Evolutionary conservation across 2,888 invertebrate genomes (phyloP), one percentile per base, ranked within the genome.

Genomic region (Lithosia quadra): DNA sequence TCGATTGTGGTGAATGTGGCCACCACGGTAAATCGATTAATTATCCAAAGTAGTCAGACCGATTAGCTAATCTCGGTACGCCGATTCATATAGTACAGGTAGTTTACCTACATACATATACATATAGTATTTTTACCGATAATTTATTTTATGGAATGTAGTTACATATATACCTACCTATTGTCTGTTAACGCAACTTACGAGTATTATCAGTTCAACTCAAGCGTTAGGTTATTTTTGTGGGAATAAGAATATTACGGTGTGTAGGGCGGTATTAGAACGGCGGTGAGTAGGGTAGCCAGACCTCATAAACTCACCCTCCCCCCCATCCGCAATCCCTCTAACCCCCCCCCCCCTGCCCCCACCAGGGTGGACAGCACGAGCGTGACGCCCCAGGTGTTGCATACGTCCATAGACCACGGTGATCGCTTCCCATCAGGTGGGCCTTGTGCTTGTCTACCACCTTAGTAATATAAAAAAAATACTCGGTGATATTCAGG

Each of bases 1-100:
- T 91, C 92, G 91, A 90, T 91, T 89, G 86, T 88, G 87, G 92
- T 91, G 92, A 93, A 92, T 91, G 92, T 91, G 89, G 88, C 86
- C 87, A 86, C 86, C 85, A 86, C 84, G 84, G 87, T 86, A 88
- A 90, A 89, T 90, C 89, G 88, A 91, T 92, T 90, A 90, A 90
- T 90, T 89, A 90, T 87, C 86, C 81, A 84, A 86, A 89, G 86
- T 88, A 88, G 85, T 84, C 76, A 83, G 81, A 86, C 82, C 83
- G 84, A 87, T 85, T 87, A 82, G 84, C 79, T 85, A 86, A 87
- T 86, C 86, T 83, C 78, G 71, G 80, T 83, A 73, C 73, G 73
- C 75, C 78, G 77, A 80, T 81, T 81, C 69, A 72, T 76, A 76
- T 63, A 39, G 28, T 69, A 62, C 56, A 49, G 60, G 63, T 74